Conservation (phyloP, 1,140 invertebrate species). For the Cyphomyrmex costatus region DNA sequence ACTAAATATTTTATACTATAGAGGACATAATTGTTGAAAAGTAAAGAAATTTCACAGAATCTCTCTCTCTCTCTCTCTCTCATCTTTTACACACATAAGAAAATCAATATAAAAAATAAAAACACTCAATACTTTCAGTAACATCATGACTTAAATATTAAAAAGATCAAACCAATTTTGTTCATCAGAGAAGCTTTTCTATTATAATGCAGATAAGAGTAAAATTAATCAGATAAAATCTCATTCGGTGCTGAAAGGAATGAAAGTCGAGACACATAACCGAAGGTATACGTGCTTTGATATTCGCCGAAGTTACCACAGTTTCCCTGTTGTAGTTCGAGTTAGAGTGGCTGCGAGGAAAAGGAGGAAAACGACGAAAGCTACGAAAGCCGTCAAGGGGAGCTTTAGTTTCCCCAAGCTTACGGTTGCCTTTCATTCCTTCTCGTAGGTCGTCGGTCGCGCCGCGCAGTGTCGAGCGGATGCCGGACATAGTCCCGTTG, state of each 20-base stretch:
- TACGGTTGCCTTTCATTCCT: constrained; percentile 61
- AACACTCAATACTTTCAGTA: too few species aligned
- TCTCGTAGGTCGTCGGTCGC: constrained; percentile 52
- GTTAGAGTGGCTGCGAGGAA: background rate
- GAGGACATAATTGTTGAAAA: too few species aligned
- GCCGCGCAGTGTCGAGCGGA: constrained; percentile 22
- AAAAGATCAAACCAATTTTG: background rate
- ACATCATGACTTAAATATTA: background rate
- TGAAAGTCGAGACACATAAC: constrained; percentile 3
- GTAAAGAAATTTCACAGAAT: too few species aligned
- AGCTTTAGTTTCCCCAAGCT: constrained; percentile 59
- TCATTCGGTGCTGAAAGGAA: background rate
- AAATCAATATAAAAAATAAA: too few species aligned
- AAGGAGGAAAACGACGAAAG: constrained; percentile 38
- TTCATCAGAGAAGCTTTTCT: background rate
- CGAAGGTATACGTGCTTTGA: constrained; percentile 50
- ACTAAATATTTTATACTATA: too few species aligned
- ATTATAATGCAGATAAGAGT: background rate
- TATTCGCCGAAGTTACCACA: constrained; percentile 48
- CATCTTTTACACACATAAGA: too few species aligned
- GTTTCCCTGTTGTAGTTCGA: constrained; percentile 19
- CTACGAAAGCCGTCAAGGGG: constrained; percentile 42
- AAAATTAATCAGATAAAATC: constrained; percentile 21
- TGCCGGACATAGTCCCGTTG: constrained; percentile 68
- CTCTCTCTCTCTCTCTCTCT: too few species aligned